phyloP scores from a whole-genome alignment of 2,797 vertebrate species.

The Pachyuromys duprasi region DNA sequence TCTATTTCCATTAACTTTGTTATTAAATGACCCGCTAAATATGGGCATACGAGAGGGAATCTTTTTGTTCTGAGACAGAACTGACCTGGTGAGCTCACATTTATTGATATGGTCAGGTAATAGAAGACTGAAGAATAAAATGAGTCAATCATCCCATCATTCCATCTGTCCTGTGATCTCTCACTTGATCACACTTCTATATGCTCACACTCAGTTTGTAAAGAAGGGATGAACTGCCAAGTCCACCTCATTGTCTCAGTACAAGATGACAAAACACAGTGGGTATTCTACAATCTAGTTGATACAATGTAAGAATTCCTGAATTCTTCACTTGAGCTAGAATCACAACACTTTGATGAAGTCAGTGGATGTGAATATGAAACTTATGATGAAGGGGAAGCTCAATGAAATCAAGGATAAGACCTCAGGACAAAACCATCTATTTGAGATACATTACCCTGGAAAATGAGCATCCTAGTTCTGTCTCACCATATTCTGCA shows the following conservation, averaged over 20 bases:
- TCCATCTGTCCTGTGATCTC: neutral
- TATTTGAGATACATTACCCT: neutral
- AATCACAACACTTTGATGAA: neutral
- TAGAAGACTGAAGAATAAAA: neutral
- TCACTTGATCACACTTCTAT: neutral
- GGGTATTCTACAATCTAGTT: rapidly evolving
- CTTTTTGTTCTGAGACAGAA: conserved; percentile 30
- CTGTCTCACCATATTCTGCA: neutral
- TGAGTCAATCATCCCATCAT: neutral
- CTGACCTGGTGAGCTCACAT: neutral
- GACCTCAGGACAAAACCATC: neutral
- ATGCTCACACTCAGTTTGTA: neutral
- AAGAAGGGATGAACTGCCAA: neutral
- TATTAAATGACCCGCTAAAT: conserved; percentile 41
- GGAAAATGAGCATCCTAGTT: neutral
- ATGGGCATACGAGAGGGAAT: conserved; percentile 36
- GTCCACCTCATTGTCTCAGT: neutral
- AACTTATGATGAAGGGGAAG: neutral
- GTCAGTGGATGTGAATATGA: neutral
- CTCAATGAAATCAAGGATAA: neutral
- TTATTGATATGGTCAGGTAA: neutral
- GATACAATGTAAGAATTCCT: neutral
- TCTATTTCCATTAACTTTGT: conserved; percentile 59
- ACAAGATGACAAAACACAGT: neutral
- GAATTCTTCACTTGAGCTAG: neutral